Evolutionary conservation across 2,888 invertebrate species (phyloP), one percentile per base, ranked within the genome.

Genomic region (Carterocephalus palaemon): DNA sequence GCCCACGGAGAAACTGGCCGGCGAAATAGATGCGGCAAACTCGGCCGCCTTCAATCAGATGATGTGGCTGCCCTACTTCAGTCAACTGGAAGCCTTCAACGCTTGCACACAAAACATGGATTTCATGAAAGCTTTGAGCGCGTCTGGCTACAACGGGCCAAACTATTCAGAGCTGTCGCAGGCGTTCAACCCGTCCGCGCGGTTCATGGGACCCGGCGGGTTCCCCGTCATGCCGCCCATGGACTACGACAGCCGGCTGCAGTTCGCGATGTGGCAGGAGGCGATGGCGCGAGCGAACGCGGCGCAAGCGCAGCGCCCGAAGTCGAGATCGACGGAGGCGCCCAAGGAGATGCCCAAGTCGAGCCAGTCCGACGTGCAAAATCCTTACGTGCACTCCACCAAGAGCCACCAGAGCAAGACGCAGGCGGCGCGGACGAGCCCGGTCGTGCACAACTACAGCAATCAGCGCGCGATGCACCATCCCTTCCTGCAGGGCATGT

Each of bases 41-140:
- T 87, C 91, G 32, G 91, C 92, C 0, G 90, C 92, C 2, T 82
- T 93, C 34, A 92, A 90, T 60, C 92, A 92, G 64, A 92, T 93
- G 91, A 69, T 92, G 52, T 93, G 92, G 93, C 70, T 93, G 37
- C 93, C 93, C 0, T 93, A 93, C 62, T 63, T 91, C 28, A 89
- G 87, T 56, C 91, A 91, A 61, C 67, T 91, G 41, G 91, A 91
- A 62, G 86, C 88, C 4, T 87, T 89, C 70, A 88, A 84, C 72
- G 89, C 82, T 36, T 90, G 82, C 67, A 80, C 88, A 46, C 85
- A 88, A 57, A 89, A 84, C 56, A 75, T 88, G 51, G 91, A 91
- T 38, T 84, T 90, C 56, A 62, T 90, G 46, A 90, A 90, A 74
- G 88, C 90, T 59, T 68, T 90, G 24, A 87, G 81, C 52, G 78